Conservation (phyloP, 1,140 invertebrate species). For the Drosophila oshimai region DNA sequence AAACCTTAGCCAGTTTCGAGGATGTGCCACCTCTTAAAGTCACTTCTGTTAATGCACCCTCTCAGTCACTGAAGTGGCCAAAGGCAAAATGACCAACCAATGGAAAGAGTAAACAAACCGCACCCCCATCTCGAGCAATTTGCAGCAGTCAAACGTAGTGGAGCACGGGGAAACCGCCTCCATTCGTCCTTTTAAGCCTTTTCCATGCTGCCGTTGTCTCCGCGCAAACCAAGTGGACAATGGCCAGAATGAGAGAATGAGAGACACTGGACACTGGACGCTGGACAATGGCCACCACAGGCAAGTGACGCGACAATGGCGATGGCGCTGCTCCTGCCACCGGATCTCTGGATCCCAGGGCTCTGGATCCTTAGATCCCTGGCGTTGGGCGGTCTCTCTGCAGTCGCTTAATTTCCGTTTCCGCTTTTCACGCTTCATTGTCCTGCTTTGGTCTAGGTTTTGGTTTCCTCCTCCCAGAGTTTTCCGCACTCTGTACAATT, state of each 20-base stretch:
- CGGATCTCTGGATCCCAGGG: no score
- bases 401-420: slow-evolving; percentile 74
- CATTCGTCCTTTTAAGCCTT: slow-evolving; percentile 21
- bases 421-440: slow-evolving; percentile 72
- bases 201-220: slow-evolving; percentile 16
- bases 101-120: slow-evolving; percentile 7
- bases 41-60: background rate
- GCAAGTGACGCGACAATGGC: slow-evolving; percentile 65
- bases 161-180: slow-evolving; percentile 1
- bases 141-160: slow-evolving; percentile 38
- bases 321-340: slow-evolving; percentile 30
- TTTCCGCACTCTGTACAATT: slow-evolving; percentile 13
- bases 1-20: no score
- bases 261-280: background rate
- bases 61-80: background rate
- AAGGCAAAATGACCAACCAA: slow-evolving; percentile 18
- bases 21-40: no score
- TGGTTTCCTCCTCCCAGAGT: background rate
- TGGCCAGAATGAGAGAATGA: slow-evolving; percentile 24
- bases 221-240: slow-evolving; percentile 61
- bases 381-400: slow-evolving; percentile 21
- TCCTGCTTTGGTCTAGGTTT: slow-evolving; percentile 42
- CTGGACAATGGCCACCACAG: slow-evolving; percentile 35
- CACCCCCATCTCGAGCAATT: slow-evolving; percentile 7
- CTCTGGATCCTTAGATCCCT: background rate